phyloP scores from a whole-genome alignment of 2,888 invertebrate species.

The Drosophila trichaetosa region DNA sequence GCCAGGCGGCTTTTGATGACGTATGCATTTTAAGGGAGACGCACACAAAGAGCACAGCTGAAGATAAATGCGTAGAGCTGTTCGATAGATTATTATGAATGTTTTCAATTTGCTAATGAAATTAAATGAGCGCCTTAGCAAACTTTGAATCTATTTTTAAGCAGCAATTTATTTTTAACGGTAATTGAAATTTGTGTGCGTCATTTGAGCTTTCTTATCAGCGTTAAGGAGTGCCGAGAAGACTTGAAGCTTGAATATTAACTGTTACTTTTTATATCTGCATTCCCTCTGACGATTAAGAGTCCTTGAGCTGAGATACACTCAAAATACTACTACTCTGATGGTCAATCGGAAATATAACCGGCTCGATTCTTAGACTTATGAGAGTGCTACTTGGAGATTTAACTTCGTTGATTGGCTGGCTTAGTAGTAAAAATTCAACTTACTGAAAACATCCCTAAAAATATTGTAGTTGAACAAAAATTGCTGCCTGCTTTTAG shows the following conservation, averaged over 20 bases:
- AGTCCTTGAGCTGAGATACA: background rate
- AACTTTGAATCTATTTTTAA: slow-evolving; percentile 19
- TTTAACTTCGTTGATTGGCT: background rate
- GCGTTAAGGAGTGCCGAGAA: background rate
- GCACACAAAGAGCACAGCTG: background rate
- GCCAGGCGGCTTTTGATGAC: slow-evolving; percentile 37
- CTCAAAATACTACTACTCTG: background rate
- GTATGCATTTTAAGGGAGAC: slow-evolving; percentile 27
- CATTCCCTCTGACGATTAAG: background rate
- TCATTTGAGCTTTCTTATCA: background rate
- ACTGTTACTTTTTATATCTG: background rate
- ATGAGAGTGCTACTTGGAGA: background rate
- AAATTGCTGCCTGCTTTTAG: slow-evolving; percentile 37
- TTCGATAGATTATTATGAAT: slow-evolving; percentile 23
- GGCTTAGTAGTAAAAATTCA: background rate
- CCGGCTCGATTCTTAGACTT: background rate
- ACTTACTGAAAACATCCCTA: background rate
- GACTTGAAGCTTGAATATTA: background rate
- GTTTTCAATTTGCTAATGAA: slow-evolving; percentile 44
- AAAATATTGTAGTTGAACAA: background rate
- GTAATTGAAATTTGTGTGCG: slow-evolving; percentile 25
- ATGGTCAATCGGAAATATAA: too few species aligned
- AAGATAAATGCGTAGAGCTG: slow-evolving; percentile 24
- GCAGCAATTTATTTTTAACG: slow-evolving; percentile 13
- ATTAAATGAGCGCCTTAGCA: slow-evolving; percentile 29